Percentiles rank a stretch among this genome's conserved stretches.
phyloP scores from a whole-genome alignment of 2,888 invertebrate genomes.

The Fissipunctia ypsillon region DNA sequence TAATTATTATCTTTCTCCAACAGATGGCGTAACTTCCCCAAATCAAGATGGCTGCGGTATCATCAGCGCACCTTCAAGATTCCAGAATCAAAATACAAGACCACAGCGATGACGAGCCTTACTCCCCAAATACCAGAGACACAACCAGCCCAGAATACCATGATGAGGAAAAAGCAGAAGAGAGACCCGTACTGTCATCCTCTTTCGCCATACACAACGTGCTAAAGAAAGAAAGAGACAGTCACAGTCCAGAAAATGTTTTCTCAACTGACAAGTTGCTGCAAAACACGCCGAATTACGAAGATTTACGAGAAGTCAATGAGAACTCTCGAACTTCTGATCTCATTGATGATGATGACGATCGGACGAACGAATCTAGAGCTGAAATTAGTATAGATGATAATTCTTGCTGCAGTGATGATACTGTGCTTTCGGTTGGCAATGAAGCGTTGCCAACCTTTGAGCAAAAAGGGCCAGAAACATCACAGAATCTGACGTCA shows the following conservation, averaged over 20 bases:
- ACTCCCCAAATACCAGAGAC: conserved; percentile 85
- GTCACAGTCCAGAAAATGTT: conserved; percentile 86
- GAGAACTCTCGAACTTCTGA: conserved; percentile 78
- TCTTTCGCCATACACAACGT: conserved; percentile 89
- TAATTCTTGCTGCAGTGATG: conserved; percentile 93
- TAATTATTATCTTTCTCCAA: conserved; percentile 50
- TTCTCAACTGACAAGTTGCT: conserved; percentile 88
- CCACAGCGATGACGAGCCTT: conserved; percentile 87
- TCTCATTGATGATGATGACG: conserved; percentile 80
- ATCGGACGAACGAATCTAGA: conserved; percentile 72
- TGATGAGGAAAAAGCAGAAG: conserved; percentile 83
- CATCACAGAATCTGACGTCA: conserved; percentile 86
- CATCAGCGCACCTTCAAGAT: conserved; percentile 84
- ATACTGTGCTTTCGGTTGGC: conserved; percentile 95
- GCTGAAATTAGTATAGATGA: conserved; percentile 89
- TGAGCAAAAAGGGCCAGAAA: conserved; percentile 75
- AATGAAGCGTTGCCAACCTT: conserved; percentile 92
- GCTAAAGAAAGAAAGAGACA: conserved; percentile 87
- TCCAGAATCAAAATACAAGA: conserved; percentile 85
- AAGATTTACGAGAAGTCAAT: conserved; percentile 72
- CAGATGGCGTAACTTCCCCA: conserved; percentile 84
- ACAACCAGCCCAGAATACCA: conserved; percentile 84
- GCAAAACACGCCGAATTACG: conserved; percentile 86
- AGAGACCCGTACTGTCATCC: conserved; percentile 80
- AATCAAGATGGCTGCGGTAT: conserved; percentile 87